Evolutionary conservation across 2,888 invertebrate genomes (phyloP), one percentile per base, ranked within the genome.

Genomic region (Matsumyia berberina): DNA sequence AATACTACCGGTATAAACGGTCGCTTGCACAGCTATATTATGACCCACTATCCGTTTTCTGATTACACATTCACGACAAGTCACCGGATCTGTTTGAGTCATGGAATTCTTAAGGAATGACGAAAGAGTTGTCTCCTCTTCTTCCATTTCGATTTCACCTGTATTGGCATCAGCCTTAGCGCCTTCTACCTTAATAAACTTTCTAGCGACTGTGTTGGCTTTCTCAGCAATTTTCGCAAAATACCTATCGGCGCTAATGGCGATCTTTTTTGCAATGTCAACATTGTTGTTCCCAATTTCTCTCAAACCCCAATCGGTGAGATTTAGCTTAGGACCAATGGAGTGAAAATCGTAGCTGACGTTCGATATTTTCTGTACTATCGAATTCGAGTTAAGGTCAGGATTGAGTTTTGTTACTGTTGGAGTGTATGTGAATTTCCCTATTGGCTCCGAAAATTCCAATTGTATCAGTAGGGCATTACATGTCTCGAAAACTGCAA

Each of bases 361-460:
- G 39, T 85, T 85, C 9, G 58, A 46, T 51, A 80, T 80, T 58
- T 66, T 85, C 19, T 76, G 74, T 55, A 85, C 9, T 64, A 76
- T 17, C 5, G 85, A 85, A 62, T 85, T 85, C 8, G 80, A 66
- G 1, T 6, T 19, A 2, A 1, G 5, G 0, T 7, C 1, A 8
- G 70, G 0, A 3, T 42, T 39, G 8, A 46, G 11, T 37, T 53
- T 80, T 29, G 58, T 42, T 1, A 80, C 49, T 12, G 70, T 80
- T 0, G 80, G n/a, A 7, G 70, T 80, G 12, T 42, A 69, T 5
- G 39, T 44, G 42, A 85, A 85, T 66, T 70, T 80, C 12, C 80
- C 80, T 19, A 57, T 49, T 11, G 66, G n/a, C 39, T 85, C 64
- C 0, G 24, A 0, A 39, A 60, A 29, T 15, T 80, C 55, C 4